Base-by-base conservation (phyloP, 1,140 invertebrate species). In the Nasonia longicornis region DNA sequence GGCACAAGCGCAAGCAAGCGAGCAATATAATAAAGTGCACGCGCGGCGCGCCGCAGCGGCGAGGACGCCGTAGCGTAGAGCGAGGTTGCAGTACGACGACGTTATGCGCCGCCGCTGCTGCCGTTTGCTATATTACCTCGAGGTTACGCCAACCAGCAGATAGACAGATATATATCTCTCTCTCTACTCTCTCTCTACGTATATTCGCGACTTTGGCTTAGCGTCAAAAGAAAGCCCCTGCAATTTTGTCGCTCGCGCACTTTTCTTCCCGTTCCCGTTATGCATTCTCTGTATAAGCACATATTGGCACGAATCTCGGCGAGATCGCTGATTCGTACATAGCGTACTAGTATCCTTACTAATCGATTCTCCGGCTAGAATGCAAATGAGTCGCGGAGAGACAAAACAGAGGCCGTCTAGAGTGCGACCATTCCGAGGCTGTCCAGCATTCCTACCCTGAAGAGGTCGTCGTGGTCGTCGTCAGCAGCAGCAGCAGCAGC, bases 271-370 rank as follows among this genome's bases (percentile, higher is more conserved):
- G n/a, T 76, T 66, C n/a, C 14, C 52, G 16, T 58, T 58, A 52
- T 52, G 16, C 52, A 58, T n/a, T n/a, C 52, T 52, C 38, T 76
- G 11, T 75, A 31, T 75, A 11, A 12, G 14, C n/a, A 26, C 1
- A 42, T 29, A 64, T 76, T 76, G 73, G 58, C 73, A 76, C 52
- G 73, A 76, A 76, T 64, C 73, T 12, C 0, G 26, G 26, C 20
- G 45, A 16, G 52, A 58, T 58, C 20, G 20, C 3, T 58, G 12
- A 14, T 20, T 58, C 38, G 38, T 58, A 58, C 26, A 26, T 16
- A 52, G 2, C 52, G 52, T 20, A n/a, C 3, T 16, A 48, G 12
- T 7, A 58, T n/a, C 3, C 52, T 58, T 7, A 20, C 20, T 16
- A 58, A 58, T 58, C 52, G 52, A n/a, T n/a, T 58, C 52, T 7